Evolutionary conservation across 2,888 invertebrate genomes (phyloP).

Genomic region (Thera britannica): DNA sequence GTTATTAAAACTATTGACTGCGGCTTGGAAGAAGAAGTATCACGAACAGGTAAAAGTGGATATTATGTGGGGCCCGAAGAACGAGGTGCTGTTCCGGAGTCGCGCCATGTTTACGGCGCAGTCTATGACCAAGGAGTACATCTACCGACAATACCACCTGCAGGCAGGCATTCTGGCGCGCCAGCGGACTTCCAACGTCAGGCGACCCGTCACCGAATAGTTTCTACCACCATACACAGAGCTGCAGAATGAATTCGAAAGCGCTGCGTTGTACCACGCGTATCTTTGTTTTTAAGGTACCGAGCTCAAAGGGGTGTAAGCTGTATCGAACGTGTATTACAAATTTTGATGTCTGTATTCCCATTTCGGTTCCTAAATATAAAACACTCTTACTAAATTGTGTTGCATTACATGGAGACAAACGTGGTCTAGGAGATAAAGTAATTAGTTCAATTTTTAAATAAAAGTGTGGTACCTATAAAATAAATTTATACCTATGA

Average conservation of each 20-base stretch:
- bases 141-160: constrained; percentile 77
- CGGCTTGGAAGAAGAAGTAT: constrained; percentile 49
- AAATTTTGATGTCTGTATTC: too few species aligned
- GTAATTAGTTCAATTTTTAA: too few species aligned
- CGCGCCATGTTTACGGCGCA: constrained; percentile 78
- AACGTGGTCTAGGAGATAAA: too few species aligned
- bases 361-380: neutral
- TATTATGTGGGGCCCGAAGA: constrained; percentile 68
- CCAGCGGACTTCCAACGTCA: constrained; percentile 60
- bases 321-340: too few species aligned
- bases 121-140: constrained; percentile 81
- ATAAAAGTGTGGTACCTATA: neutral
- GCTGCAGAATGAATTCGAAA: too few species aligned
- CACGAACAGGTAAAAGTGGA: constrained; percentile 52
- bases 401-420: too few species aligned
- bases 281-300: too few species aligned
- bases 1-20: constrained; percentile 47
- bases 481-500: neutral
- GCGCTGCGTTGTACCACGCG: too few species aligned
- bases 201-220: constrained; percentile 30
- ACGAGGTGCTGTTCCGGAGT: constrained; percentile 66
- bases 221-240: too few species aligned
- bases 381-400: too few species aligned
- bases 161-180: constrained; percentile 70
- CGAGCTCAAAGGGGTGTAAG: too few species aligned